These are phyloP conservation scores for Pterocles gutturalis DNA, from an alignment of 2,113 vertebrate species.

Conservation along the genomic window DNA sequence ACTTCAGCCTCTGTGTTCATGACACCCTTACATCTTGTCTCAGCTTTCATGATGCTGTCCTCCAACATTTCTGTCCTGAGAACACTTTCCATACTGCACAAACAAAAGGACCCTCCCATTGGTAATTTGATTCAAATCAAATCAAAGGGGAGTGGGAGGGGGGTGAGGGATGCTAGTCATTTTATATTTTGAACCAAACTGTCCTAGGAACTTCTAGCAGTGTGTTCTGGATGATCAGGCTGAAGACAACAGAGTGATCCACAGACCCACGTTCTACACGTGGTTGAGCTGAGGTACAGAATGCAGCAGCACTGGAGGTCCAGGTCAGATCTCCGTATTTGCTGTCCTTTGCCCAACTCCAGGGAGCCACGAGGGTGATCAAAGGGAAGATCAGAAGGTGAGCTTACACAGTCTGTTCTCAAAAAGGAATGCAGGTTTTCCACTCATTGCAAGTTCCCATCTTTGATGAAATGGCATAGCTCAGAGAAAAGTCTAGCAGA, in stretches of 20 bases:
- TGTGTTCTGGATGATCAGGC: not conserved
- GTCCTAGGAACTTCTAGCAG: not conserved
- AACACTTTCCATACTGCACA: not conserved
- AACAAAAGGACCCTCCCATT: not conserved
- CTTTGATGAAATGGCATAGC: not conserved
- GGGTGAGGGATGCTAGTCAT: not conserved
- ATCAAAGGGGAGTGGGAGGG: not conserved
- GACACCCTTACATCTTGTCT: not conserved
- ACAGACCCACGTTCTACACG: fast-evolving
- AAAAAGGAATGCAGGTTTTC: not conserved
- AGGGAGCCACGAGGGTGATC: not conserved
- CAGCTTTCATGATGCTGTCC: not conserved
- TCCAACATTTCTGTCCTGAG: not conserved
- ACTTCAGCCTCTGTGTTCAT: not conserved
- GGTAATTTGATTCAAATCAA: not conserved
- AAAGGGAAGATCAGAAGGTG: not conserved
- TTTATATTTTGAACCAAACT: not conserved
- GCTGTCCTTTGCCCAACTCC: not conserved
- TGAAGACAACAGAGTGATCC: not conserved
- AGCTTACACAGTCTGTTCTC: fast-evolving
- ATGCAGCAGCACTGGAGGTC: not conserved
- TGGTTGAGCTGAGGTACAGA: not conserved
- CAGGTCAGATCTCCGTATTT: not conserved
- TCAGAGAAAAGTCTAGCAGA: not conserved
- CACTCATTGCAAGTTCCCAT: not conserved